Evolutionary conservation across 2,797 vertebrate genomes (phyloP).

Genomic region (Ataeniobius toweri): DNA sequence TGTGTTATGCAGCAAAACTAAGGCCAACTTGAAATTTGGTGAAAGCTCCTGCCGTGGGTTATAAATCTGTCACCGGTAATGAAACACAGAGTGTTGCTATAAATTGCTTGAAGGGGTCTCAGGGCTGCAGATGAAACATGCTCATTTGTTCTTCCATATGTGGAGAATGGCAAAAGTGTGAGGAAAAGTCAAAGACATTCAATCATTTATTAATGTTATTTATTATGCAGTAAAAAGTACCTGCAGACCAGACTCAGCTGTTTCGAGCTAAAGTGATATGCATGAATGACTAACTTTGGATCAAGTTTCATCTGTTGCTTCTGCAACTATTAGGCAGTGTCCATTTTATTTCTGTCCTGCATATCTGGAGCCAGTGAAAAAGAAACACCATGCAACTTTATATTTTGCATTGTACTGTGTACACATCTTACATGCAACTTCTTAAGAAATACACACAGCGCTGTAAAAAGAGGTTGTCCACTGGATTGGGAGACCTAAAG

Average conservation of each 20-base stretch:
- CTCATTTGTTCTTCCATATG: constrained; percentile 18
- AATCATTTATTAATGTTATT: constrained; percentile 2
- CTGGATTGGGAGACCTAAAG: neutral
- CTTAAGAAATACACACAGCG: neutral
- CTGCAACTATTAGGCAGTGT: neutral
- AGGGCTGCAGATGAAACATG: constrained; percentile 33
- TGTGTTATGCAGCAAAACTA: constrained; percentile 34
- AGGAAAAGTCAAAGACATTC: constrained; percentile 8
- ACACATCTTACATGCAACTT: neutral
- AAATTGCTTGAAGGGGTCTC: constrained; percentile 31
- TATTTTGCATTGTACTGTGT: neutral
- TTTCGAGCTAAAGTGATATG: constrained; percentile 7
- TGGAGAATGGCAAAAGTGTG: neutral
- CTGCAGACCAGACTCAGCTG: neutral
- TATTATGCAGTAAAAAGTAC: neutral
- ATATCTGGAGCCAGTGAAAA: neutral
- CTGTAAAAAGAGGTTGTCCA: neutral
- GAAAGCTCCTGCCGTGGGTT: constrained; percentile 26
- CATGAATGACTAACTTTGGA: neutral
- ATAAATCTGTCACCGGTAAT: constrained; percentile 62
- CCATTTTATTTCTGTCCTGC: neutral
- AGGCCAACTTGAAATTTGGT: constrained; percentile 37
- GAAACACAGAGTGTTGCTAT: constrained; percentile 41
- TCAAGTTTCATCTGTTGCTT: neutral
- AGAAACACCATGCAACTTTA: neutral